These are phyloP conservation scores for Neotoma lepida DNA, from an alignment of 2,113 vertebrate genomes.

Conservation along the genomic window DNA sequence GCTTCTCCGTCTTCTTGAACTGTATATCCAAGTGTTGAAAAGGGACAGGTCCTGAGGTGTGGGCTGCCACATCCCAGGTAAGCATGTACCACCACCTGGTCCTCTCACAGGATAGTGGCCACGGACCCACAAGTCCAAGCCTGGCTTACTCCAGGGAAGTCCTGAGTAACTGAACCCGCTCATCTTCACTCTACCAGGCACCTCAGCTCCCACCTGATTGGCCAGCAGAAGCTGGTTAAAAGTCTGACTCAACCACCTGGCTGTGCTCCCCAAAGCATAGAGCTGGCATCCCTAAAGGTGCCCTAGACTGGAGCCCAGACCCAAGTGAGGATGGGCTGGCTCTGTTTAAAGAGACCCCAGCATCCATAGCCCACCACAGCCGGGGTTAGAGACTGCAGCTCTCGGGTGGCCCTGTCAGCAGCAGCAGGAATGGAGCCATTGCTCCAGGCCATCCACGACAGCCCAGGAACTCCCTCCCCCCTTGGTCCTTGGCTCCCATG, in stretches of 20 bases:
- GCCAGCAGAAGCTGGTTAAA: background rate
- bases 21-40: background rate
- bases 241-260: background rate
- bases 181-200: fast-evolving
- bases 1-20: background rate
- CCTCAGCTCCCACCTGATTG: too few relatives aligned
- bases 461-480: background rate
- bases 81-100: background rate
- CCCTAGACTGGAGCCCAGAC: background rate
- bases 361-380: too few relatives aligned
- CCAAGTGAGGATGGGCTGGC: background rate
- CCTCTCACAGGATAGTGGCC: too few relatives aligned
- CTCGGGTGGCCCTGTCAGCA: background rate
- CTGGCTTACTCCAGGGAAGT: background rate
- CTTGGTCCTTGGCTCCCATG: background rate
- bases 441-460: too few relatives aligned
- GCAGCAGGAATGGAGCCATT: background rate
- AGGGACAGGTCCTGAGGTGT: background rate
- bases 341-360: background rate
- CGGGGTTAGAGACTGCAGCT: background rate
- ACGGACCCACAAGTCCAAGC: background rate
- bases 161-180: background rate
- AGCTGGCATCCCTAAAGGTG: too few relatives aligned
- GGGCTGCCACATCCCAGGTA: too few relatives aligned
- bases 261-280: fast-evolving